These are phyloP conservation scores for Zaprionus africanus DNA, from an alignment of 1,140 invertebrate species.

Conservation along the genomic window DNA sequence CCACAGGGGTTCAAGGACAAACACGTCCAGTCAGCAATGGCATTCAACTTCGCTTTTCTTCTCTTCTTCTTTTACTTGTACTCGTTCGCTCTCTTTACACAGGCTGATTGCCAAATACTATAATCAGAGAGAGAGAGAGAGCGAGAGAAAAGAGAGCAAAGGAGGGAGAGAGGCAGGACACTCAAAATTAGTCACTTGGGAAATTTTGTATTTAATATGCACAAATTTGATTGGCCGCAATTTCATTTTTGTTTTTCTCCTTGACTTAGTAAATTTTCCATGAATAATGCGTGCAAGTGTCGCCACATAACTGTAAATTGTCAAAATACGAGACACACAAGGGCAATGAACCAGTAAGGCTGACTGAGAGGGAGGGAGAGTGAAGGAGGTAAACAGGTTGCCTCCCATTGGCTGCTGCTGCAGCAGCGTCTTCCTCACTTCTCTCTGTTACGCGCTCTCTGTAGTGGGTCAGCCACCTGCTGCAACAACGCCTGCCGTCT, in stretches of 20 bases:
- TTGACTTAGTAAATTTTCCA: background rate
- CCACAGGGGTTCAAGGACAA: slow-evolving; percentile 58
- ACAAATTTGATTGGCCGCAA: slow-evolving; percentile 12
- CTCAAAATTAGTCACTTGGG: slow-evolving; percentile 49
- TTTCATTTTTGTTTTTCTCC: slow-evolving; percentile 1
- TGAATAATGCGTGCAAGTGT: slow-evolving; percentile 25
- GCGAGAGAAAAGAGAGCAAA: background rate
- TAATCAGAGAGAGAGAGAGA: background rate
- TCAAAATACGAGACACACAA: slow-evolving; percentile 52
- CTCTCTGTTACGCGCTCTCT: slow-evolving; percentile 1
- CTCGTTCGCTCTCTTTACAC: slow-evolving; percentile 7
- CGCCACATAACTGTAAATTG: slow-evolving; percentile 48
- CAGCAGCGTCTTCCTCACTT: background rate
- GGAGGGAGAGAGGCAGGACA: background rate
- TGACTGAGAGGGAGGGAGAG: background rate
- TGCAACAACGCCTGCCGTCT: slow-evolving; percentile 19
- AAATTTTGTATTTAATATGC: slow-evolving; percentile 33
- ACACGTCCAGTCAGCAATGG: slow-evolving; percentile 44
- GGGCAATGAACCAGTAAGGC: slow-evolving; percentile 60
- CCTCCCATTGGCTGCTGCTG: slow-evolving; percentile 36
- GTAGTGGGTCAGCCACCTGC: slow-evolving; percentile 47
- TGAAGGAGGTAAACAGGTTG: slow-evolving; percentile 12
- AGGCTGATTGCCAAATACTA: slow-evolving; percentile 8
- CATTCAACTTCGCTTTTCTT: slow-evolving; percentile 44
- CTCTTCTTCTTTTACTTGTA: background rate